These are phyloP conservation scores for Polyploca ridens DNA, from an alignment of 2,888 invertebrate genomes.

Conservation along the genomic window DNA sequence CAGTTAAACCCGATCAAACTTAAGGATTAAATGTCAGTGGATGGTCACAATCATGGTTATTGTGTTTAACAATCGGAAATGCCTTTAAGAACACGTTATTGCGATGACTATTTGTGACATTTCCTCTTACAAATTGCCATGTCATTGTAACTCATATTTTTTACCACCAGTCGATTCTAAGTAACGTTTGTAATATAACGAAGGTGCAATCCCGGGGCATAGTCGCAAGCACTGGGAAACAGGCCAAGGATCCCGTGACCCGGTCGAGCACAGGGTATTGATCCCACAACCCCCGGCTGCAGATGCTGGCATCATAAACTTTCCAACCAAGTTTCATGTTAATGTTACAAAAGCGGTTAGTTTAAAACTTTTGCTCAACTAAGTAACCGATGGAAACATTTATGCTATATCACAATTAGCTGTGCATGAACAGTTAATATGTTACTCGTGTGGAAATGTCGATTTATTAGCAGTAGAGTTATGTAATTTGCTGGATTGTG, in stretches of 20 bases:
- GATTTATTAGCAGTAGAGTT: background rate
- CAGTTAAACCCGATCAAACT: too few species aligned
- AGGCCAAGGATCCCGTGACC: slow-evolving; percentile 71
- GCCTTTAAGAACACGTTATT: background rate
- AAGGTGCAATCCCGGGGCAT: slow-evolving; percentile 31
- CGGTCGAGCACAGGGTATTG: slow-evolving; percentile 60
- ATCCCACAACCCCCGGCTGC: slow-evolving; percentile 48
- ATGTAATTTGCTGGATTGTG: background rate
- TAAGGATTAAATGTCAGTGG: too few species aligned
- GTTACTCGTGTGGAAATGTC: background rate
- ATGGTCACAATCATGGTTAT: too few species aligned
- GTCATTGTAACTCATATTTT: background rate
- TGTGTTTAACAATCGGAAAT: background rate
- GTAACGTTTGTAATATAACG: slow-evolving; percentile 21
- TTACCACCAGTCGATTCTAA: background rate
- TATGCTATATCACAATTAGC: background rate
- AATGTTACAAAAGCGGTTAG: background rate
- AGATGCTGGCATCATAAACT: slow-evolving; percentile 30
- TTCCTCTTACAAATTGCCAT: background rate
- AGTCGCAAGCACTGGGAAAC: slow-evolving; percentile 38
- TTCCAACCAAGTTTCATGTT: background rate
- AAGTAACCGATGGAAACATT: background rate
- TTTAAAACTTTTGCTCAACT: background rate
- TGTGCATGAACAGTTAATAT: background rate
- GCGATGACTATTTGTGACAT: background rate